A percentile compares a stretch with the other conserved stretches of the same genome.
Conservation (phyloP, 2,797 vertebrate species). For the Leptoclinus maculatus region DNA sequence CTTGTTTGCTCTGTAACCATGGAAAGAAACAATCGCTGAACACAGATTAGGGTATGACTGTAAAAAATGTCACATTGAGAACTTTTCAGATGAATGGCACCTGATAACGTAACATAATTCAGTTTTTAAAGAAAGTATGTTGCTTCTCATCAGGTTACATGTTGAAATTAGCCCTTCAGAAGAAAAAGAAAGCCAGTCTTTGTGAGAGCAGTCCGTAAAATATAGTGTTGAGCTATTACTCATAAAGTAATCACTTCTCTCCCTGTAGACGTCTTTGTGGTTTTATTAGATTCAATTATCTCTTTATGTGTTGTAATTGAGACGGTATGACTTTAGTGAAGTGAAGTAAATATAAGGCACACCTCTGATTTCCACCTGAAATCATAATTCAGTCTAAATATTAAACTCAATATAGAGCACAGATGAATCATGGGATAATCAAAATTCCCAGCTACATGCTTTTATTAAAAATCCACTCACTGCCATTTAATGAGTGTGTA, state of each 20-base stretch:
- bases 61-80: neutral
- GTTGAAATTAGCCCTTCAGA: neutral
- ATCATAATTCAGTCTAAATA: neutral
- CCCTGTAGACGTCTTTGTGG: slow-evolving; percentile 13
- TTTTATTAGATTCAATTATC: slow-evolving; percentile 19
- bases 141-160: neutral
- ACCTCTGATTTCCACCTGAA: neutral
- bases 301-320: slow-evolving; percentile 13
- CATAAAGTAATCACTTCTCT: no score
- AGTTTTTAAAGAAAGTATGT: neutral
- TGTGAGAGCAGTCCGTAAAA: slow-evolving; percentile 16
- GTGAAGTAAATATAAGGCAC: neutral
- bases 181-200: neutral
- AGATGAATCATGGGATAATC: neutral
- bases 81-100: neutral
- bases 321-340: slow-evolving; percentile 1
- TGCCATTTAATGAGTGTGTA: neutral
- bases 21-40: neutral
- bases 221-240: slow-evolving; percentile 33
- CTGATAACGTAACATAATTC: neutral
- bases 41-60: neutral
- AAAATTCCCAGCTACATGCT: neutral
- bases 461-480: neutral
- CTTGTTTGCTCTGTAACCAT: neutral
- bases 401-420: neutral